Evolutionary conservation across 2,888 invertebrate genomes (phyloP).

Genomic region (Platycheirus albimanus): DNA sequence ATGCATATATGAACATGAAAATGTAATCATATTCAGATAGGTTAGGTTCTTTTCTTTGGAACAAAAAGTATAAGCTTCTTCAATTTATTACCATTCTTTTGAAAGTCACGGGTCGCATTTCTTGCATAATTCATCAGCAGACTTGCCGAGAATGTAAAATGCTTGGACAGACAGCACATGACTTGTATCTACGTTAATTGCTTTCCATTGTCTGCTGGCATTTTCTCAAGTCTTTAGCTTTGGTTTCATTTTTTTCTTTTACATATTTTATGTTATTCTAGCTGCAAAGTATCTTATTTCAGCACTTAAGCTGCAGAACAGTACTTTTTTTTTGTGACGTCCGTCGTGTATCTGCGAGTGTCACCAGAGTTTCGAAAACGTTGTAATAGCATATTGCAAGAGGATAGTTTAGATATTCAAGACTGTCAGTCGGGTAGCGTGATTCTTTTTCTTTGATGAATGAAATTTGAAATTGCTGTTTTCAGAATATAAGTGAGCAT

Average conservation of each 20-base stretch:
- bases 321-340: no score
- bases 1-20: no score
- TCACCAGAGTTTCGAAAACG: constrained; percentile 1
- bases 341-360: constrained; percentile 14
- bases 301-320: constrained; percentile 45
- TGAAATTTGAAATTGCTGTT: background rate
- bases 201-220: constrained; percentile 53
- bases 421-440: background rate
- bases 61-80: constrained; percentile 58
- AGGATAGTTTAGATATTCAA: constrained; percentile 37
- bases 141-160: constrained; percentile 37
- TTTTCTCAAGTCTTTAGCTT: constrained; percentile 35
- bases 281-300: constrained; percentile 48
- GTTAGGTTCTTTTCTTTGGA: constrained; percentile 11
- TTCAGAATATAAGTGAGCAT: background rate
- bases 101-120: constrained; percentile 67
- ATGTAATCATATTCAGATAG: constrained; percentile 16
- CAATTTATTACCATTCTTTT: constrained; percentile 52
- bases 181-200: constrained; percentile 69
- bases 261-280: constrained; percentile 28
- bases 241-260: background rate
- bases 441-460: constrained; percentile 8
- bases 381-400: constrained; percentile 21
- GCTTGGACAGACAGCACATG: constrained; percentile 33
- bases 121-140: constrained; percentile 68